Base-by-base conservation (phyloP, 2,113 vertebrate genomes). In the Phrynocephalus versicolor region DNA sequence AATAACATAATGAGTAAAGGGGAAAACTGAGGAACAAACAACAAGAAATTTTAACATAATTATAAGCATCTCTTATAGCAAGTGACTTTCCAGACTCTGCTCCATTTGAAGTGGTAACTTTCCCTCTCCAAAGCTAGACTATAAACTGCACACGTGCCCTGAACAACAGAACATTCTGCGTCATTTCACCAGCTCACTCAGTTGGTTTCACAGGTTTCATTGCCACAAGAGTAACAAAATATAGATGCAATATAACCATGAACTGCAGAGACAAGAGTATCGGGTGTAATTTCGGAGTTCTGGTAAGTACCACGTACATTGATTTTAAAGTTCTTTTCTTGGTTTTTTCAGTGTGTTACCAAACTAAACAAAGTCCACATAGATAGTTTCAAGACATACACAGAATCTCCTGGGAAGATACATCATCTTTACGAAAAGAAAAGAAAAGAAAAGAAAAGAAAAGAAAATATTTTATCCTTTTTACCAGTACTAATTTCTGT, bases 401-500 rank as follows among this genome's bases (percentile, higher is more conserved):
- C 23, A 62, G 3, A 64, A 83, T 94, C 82, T 90, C 84, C 92
- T 84, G 8, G 92, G 84, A 94, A 90, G 90, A 87, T 88, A 80
- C 87, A 91, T 88, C 92, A 35, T 45, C 21, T 82, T 72, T 60
- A 30, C 27, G 62, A 25, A 25, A 64, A 64, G n/a, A n/a, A n/a
- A 16, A 45, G 65, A 39, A 60, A 78, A 16, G 19, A 55, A 14
- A 25, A 45, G 45, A 73, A 64, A 64, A 35, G 19, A 37, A 2
- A 55, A 13, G 30, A 79, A 1, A 41, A 65, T 23, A 74, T 2
- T 25, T 41, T 64, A 89, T 90, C 89, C 83, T 94, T 95, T 96
- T 79, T 92, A 92, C 95, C 96, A 96, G 94, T 96, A 95, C 91
- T 93, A 97, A 91, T 92, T 96, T 95, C 95, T 96, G 96, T 94